Evolutionary conservation across 2,888 invertebrate species (phyloP), one percentile per base, ranked within the genome.

Genomic region (Stenichneumon culpator): DNA sequence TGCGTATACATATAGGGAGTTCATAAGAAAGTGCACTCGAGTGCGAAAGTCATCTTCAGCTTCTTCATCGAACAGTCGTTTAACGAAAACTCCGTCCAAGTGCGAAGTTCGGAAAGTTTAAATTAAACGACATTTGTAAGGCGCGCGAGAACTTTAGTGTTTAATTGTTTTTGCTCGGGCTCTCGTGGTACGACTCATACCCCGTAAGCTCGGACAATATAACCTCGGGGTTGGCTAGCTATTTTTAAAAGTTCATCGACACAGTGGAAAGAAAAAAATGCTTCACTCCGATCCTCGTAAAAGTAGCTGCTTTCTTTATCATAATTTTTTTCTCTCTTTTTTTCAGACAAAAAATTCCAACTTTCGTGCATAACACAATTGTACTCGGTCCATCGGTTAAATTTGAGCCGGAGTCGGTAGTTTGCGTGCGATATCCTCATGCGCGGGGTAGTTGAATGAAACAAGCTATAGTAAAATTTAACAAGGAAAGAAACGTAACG

Each of bases 101-200:
- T 14, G 28, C 50, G 39, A 39, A n/a, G 5, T 47, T 50, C 44
- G 52, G 11, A 78, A 84, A 78, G 50, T 80, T 84, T 60, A 73
- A 81, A 77, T 81, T 81, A 68, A 68, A 68, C 68, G 63, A 52
- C 65, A 78, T 81, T 69, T 78, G 16, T 60, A 25, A 57, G 72
- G 63, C 25, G 60, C 72, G 57, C 57, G 22, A 63, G 16, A 78
- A 81, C 65, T 82, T 78, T 74, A 47, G 32, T 4, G 25, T 77
- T 70, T 70, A 69, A 63, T 79, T 70, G 65, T 79, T 79, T 86
- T 78, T 79, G 67, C 72, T 39, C 28, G 22, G 28, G 16, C 32
- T 69, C 39, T 22, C 11, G n/a, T 32, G 14, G 22, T 39, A 6
- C n/a, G 22, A 47, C 28, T 60, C 22, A 14, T 6, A 6, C 14